Conservation (phyloP, 2,113 vertebrate species). For the Pagrus major region DNA sequence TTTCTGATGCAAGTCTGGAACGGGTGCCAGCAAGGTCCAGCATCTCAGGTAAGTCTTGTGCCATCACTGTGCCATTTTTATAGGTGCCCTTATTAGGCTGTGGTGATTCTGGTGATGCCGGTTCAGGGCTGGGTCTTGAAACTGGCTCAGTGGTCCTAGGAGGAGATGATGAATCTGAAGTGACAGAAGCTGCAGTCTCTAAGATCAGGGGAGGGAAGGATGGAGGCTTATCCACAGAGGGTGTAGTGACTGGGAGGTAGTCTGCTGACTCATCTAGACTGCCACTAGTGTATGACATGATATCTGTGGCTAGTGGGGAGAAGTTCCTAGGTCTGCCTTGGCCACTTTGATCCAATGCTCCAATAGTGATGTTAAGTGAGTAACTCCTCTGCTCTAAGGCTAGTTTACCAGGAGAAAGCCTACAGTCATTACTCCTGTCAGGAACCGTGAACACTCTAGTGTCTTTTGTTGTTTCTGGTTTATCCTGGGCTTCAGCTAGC, state of each 20-base stretch:
- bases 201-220: conserved; percentile 88
- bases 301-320: conserved; percentile 95
- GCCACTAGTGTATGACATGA: conserved; percentile 95
- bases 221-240: conserved; percentile 89
- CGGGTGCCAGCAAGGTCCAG: conserved; percentile 93
- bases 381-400: conserved; percentile 98
- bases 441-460: conserved; percentile 83
- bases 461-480: conserved; percentile 84
- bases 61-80: conserved; percentile 93
- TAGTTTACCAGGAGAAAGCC: conserved; percentile 94
- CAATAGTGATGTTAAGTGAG: conserved; percentile 97
- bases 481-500: conserved; percentile 85
- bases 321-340: conserved; percentile 91
- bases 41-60: conserved; percentile 97
- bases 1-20: conserved; percentile 91
- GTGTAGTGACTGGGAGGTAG: conserved; percentile 94
- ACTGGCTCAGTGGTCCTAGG: conserved; percentile 65
- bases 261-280: conserved; percentile 94
- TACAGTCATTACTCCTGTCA: conserved; percentile 92
- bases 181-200: conserved; percentile 82
- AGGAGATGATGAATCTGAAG: conserved; percentile 81
- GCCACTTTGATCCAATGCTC: conserved; percentile 90
- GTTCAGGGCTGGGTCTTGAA: conserved; percentile 79
- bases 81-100: conserved; percentile 86
- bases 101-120: conserved; percentile 87